A percentile compares a stretch with the other conserved stretches of the same genome.
Conservation (phyloP, 2,797 vertebrate species). For the Gorsachius magnificus region DNA sequence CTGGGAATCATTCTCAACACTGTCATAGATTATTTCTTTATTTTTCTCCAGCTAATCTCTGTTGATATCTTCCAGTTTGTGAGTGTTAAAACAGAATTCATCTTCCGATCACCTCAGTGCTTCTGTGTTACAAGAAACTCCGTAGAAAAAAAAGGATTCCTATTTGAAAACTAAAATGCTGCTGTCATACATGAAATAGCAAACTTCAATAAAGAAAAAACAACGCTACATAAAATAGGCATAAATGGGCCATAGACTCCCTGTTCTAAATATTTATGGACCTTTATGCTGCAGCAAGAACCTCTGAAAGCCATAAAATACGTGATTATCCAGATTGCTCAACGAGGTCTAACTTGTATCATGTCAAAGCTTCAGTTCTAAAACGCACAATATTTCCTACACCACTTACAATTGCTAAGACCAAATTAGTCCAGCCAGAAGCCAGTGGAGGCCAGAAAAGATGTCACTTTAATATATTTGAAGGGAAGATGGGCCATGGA, state of each 20-base stretch:
- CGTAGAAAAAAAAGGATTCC: background rate
- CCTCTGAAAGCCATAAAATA: conserved; percentile 47
- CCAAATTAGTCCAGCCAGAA: conserved; percentile 24
- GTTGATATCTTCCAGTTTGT: conserved; percentile 37
- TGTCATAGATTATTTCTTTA: conserved; percentile 57
- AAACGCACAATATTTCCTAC: conserved; percentile 19
- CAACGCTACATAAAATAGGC: background rate
- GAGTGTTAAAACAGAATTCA: conserved; percentile 29
- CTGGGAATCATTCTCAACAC: conserved; percentile 68
- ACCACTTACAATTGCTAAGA: background rate
- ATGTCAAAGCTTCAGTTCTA: conserved; percentile 21
- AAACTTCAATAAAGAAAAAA: conserved; percentile 41
- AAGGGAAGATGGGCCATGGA: background rate
- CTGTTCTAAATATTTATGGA: conserved; percentile 66
- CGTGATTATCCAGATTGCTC: conserved; percentile 39
- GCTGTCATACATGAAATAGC: background rate
- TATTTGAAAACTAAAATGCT: conserved; percentile 11
- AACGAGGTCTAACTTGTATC: conserved; percentile 23
- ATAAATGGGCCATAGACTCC: conserved; percentile 6
- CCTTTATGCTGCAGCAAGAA: conserved; percentile 3
- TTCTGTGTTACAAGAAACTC: background rate
- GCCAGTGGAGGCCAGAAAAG: background rate
- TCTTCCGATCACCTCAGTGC: conserved; percentile 14
- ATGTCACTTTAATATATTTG: conserved; percentile 9
- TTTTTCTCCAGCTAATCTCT: conserved; percentile 52